Percentiles rank a stretch among this genome's conserved stretches.
Conservation (phyloP, 2,888 invertebrate species). For the Stenurella melanura region DNA sequence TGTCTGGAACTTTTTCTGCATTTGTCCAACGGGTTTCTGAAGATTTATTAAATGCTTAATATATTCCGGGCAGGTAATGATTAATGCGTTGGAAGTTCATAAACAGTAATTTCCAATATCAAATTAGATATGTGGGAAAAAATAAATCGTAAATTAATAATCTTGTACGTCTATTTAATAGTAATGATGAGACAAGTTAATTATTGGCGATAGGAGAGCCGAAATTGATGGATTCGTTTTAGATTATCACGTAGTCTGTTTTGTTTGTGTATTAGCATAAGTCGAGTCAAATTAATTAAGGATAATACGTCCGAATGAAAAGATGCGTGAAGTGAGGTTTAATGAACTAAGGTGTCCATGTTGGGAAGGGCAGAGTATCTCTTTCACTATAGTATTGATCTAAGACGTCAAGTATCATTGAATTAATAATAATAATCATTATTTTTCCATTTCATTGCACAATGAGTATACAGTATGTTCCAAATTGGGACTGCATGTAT, state of each 20-base stretch:
- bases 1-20: not conserved
- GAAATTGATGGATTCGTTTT: conserved; percentile 15
- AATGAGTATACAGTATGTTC: no score
- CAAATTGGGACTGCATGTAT: no score
- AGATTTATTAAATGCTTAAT: conserved; percentile 1
- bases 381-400: no score
- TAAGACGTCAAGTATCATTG: no score
- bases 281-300: not conserved
- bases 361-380: no score
- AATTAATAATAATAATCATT: no score
- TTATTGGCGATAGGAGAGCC: not conserved
- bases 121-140: conserved; percentile 18
- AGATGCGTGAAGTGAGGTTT: not conserved
- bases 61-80: conserved; percentile 13
- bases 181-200: conserved; percentile 30
- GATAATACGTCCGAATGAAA: not conserved
- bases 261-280: conserved; percentile 5
- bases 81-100: conserved; percentile 24
- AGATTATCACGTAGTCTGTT: not conserved
- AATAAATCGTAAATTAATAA: conserved; percentile 28
- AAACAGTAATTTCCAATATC: conserved; percentile 30
- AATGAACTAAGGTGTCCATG: no score
- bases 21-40: conserved; percentile 15
- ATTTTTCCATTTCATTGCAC: no score
- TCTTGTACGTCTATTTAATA: conserved; percentile 8